phyloP scores from a whole-genome alignment of 2,113 vertebrate genomes.

The Oreochromis aureus region DNA sequence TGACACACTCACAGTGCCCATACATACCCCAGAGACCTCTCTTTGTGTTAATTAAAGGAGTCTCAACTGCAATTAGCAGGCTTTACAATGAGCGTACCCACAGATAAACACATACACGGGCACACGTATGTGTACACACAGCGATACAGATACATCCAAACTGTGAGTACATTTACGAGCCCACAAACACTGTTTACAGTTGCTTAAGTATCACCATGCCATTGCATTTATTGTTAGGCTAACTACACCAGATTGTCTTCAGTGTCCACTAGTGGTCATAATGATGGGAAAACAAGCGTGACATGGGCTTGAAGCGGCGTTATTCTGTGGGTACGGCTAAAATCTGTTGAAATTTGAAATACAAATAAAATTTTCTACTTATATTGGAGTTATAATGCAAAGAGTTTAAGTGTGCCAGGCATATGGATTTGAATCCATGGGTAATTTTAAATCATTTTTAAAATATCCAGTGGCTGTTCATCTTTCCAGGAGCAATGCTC shows the following conservation, averaged over 20 bases:
- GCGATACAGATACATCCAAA: conserved; percentile 17
- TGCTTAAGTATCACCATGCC: neutral
- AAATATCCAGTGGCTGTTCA: neutral
- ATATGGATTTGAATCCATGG: neutral
- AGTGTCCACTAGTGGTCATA: neutral
- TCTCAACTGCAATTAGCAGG: conserved; percentile 68
- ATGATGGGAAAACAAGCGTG: neutral
- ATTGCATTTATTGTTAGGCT: neutral
- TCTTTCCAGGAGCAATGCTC: neutral
- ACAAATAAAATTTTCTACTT: neutral
- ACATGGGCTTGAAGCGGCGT: neutral
- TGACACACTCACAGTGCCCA: conserved; percentile 61
- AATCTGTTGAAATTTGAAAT: neutral
- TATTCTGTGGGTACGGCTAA: neutral
- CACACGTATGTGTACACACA: neutral
- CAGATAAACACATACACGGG: conserved; percentile 18
- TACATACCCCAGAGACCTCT: conserved; percentile 47
- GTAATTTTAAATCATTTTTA: neutral
- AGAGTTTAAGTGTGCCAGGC: neutral
- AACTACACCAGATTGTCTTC: neutral
- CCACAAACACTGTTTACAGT: conserved; percentile 13
- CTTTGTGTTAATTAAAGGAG: conserved; percentile 73
- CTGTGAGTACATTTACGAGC: conserved; percentile 20
- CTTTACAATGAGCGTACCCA: conserved; percentile 40
- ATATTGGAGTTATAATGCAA: neutral